These are phyloP conservation scores for Apodemia zela DNA, from an alignment of 2,888 invertebrate species.

Conservation along the genomic window DNA sequence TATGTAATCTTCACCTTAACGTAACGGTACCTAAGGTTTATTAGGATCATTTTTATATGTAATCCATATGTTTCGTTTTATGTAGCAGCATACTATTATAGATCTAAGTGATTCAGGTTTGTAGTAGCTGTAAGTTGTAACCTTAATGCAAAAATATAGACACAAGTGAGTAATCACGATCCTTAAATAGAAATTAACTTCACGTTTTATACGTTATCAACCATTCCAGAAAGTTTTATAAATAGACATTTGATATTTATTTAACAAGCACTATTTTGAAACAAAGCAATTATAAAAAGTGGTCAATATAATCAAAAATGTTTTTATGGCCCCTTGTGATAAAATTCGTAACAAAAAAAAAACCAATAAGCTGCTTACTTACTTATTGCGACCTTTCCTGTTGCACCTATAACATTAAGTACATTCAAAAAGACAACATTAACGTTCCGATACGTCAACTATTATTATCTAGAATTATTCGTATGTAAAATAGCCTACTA, in stretches of 20 bases:
- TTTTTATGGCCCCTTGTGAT: constrained; percentile 8
- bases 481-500: constrained; percentile 58
- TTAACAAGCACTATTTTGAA: neutral
- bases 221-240: constrained; percentile 24
- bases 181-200: constrained; percentile 19
- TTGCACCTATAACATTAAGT: constrained; percentile 53
- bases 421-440: constrained; percentile 51
- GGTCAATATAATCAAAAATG: constrained; percentile 25
- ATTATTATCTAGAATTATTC: constrained; percentile 34
- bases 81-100: no score
- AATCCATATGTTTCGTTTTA: neutral
- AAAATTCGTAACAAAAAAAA: no score
- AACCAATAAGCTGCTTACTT: neutral
- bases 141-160: constrained; percentile 3
- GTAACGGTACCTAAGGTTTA: neutral
- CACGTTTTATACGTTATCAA: constrained; percentile 18
- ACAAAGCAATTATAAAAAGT: neutral
- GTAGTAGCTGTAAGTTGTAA: neutral
- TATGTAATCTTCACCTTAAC: no score
- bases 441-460: constrained; percentile 33
- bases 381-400: constrained; percentile 3
- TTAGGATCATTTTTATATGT: neutral
- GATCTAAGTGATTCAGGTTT: neutral
- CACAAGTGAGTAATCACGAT: constrained; percentile 24
- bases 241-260: neutral